These are phyloP conservation scores for Prionailurus viverrinus DNA, from an alignment of 2,113 vertebrate genomes.

Conservation along the genomic window DNA sequence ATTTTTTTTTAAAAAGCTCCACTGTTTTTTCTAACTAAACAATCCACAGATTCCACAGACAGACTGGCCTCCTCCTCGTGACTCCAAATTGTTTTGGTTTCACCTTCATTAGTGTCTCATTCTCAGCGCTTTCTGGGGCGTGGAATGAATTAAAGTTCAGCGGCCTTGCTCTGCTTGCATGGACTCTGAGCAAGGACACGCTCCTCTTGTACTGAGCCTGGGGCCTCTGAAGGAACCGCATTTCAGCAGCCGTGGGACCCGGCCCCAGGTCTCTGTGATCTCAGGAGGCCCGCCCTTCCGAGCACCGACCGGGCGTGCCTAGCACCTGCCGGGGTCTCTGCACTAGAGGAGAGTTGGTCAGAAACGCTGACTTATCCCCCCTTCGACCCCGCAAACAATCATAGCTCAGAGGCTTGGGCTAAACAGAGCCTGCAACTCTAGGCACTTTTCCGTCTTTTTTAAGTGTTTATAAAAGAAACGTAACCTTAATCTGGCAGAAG, in stretches of 20 bases:
- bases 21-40: not conserved
- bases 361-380: not conserved
- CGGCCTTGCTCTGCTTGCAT: too few species aligned
- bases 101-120: not conserved
- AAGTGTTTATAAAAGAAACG: not conserved
- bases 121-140: not conserved
- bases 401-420: not conserved
- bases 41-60: not conserved
- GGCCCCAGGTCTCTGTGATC: not conserved
- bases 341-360: not conserved
- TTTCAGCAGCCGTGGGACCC: not conserved
- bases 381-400: not conserved
- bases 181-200: not conserved
- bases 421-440: not conserved
- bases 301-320: accelerated
- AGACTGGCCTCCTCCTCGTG: not conserved
- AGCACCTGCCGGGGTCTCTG: too few species aligned
- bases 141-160: too few species aligned
- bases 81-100: not conserved
- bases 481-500: not conserved
- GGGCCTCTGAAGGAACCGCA: not conserved
- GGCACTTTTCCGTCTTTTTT: not conserved
- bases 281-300: not conserved
- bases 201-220: not conserved
- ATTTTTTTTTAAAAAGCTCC: not conserved